Evolutionary conservation across 2,113 vertebrate genomes (phyloP).

Genomic region (Caranx melampygus): DNA sequence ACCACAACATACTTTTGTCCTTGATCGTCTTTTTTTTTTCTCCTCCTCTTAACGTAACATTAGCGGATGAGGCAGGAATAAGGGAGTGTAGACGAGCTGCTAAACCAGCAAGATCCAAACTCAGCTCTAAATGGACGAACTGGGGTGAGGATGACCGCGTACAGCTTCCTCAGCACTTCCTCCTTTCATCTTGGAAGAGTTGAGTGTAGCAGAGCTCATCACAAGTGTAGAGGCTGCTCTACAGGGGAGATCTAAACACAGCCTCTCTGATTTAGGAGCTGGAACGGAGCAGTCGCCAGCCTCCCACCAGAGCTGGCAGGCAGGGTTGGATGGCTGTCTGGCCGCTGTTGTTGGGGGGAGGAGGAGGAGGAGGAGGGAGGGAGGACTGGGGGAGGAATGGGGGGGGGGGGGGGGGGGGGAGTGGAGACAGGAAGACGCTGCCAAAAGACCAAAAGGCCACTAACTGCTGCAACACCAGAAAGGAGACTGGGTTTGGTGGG

Average conservation of each 20-base stretch:
- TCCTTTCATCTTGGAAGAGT: slow-evolving; percentile 50
- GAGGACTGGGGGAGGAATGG: slow-evolving; percentile 2
- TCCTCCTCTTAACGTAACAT: background rate
- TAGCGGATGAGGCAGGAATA: slow-evolving; percentile 12
- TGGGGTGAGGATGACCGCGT: slow-evolving; percentile 16
- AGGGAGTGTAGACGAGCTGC: background rate
- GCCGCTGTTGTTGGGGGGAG: slow-evolving; percentile 33
- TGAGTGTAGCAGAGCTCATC: slow-evolving; percentile 39
- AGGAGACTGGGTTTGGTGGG: slow-evolving; percentile 36
- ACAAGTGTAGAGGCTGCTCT: slow-evolving; percentile 46
- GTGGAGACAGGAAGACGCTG: slow-evolving; percentile 37
- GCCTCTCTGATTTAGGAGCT: slow-evolving; percentile 73
- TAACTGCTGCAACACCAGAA: slow-evolving; percentile 61
- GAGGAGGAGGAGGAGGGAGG: slow-evolving; percentile 1
- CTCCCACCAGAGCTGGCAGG: slow-evolving; percentile 72
- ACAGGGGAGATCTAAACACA: slow-evolving; percentile 65
- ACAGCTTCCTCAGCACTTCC: slow-evolving; percentile 36
- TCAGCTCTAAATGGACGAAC: slow-evolving; percentile 28
- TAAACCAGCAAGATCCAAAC: slow-evolving; percentile 25
- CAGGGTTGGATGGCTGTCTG: slow-evolving; percentile 61
- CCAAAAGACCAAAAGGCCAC: slow-evolving; percentile 70
- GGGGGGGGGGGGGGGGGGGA: background rate
- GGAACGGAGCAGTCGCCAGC: slow-evolving; percentile 64
- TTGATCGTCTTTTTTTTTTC: background rate
- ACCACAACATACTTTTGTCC: slow-evolving; percentile 15